Conservation (phyloP, 2,113 vertebrate genomes). For the Sciurus niger region DNA sequence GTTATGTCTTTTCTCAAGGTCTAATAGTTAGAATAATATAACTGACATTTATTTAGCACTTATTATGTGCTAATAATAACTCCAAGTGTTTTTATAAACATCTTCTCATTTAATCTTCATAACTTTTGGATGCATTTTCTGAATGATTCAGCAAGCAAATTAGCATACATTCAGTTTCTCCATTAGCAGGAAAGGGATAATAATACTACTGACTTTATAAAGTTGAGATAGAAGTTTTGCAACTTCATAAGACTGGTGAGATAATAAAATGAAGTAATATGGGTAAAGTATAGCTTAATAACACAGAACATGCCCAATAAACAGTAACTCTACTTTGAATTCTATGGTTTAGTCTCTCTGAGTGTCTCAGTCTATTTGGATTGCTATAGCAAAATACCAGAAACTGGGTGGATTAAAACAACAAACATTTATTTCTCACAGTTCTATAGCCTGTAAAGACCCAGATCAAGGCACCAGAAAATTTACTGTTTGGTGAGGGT, state of each 20-base stretch:
- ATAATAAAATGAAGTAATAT: neutral
- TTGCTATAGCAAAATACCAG: neutral
- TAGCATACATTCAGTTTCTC: neutral
- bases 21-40: slow-evolving; percentile 60
- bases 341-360: neutral
- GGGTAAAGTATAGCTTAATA: neutral
- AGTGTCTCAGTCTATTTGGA: neutral
- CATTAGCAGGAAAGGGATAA: neutral
- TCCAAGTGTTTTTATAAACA: neutral
- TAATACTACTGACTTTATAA: neutral
- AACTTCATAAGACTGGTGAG: neutral
- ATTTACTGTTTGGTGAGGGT: neutral
- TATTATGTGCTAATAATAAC: neutral
- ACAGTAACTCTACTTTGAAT: slow-evolving; percentile 10
- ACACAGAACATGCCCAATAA: neutral
- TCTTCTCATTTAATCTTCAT: slow-evolving; percentile 32
- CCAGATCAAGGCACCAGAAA: neutral
- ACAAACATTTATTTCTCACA: neutral
- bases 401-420: neutral
- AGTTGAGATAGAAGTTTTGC: neutral
- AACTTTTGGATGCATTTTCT: slow-evolving; percentile 32
- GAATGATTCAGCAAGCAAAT: neutral
- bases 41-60: neutral
- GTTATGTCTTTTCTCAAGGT: neutral
- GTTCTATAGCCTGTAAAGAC: neutral